Base-by-base conservation (phyloP, 2,113 vertebrate species). In the Lamprologus sp. region DNA sequence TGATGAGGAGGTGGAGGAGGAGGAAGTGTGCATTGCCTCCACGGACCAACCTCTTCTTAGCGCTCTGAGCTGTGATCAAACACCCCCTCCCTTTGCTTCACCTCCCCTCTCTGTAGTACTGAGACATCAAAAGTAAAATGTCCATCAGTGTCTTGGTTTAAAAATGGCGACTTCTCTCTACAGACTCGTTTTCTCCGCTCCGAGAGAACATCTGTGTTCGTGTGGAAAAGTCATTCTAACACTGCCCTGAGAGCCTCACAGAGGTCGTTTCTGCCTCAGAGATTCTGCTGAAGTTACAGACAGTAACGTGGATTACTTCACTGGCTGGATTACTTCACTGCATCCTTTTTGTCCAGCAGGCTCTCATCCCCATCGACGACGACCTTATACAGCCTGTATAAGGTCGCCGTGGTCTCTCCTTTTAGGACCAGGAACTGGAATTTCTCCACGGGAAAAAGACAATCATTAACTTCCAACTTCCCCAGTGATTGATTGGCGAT, bases 1-100 rank as follows among this genome's bases (percentile, higher is more conserved):
- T 12, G 63, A 68, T 13, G 45, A 79, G 28, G 54, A 87, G 63
- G 81, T 83, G 31, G 17, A 53, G 31, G 63, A 49, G 28, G 82
- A 77, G 56, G 45, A 35, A 56, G 42, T 63, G 83, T 70, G 75
- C 28, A 9, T 40, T 9, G 4, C 54, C 33, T 7, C 35, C 80
- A 26, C 47, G 37, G 73, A 33, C 51, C 12, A 12, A 9, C 54
- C n/a, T 75, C 42, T 65, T 5, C 17, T 53, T 42, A 51, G 28
- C 15, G 17, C 68, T 58, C 23, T 49, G 70, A 81, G 55, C 54
- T 47, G 47, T 42, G 56, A 80, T 84, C 73, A 63, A 31, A 47
- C 40, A 28, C 42, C 42, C 70, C 42, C 70, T 45, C n/a, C 65
- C 58, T 81, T 49, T 65, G 33, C 80, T 55, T 51, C 51, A 7